A percentile compares a stretch with the other conserved stretches of the same genome.
phyloP scores from a whole-genome alignment of 2,888 invertebrate species.

The Drosophila aldrichi region DNA sequence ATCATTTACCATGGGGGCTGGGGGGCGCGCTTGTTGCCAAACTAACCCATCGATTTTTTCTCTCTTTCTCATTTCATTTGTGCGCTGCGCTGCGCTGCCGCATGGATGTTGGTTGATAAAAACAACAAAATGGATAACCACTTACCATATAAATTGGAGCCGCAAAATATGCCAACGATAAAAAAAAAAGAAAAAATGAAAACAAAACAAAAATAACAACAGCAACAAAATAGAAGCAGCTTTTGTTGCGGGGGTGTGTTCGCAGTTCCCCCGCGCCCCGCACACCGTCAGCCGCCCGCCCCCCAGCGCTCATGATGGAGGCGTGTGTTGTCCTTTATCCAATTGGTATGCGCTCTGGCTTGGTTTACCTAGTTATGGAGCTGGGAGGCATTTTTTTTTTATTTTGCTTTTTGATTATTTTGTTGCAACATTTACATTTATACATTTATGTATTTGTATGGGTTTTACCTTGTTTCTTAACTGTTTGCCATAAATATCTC shows the following conservation, averaged over 20 bases:
- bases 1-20: neutral
- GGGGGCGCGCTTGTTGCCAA: constrained; percentile 14
- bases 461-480: constrained; percentile 1
- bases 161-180: constrained; percentile 72
- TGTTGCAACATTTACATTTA: constrained; percentile 48
- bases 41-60: constrained; percentile 68
- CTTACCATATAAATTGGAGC: constrained; percentile 77
- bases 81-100: constrained; percentile 26
- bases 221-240: constrained; percentile 25
- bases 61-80: constrained; percentile 20
- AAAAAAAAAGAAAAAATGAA: constrained; percentile 26
- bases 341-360: constrained; percentile 37
- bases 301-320: neutral
- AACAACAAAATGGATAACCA: constrained; percentile 64
- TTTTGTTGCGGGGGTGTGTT: constrained; percentile 16
- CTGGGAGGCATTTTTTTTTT: neutral
- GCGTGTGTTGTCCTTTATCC: constrained; percentile 49
- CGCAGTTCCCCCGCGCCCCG: neutral
- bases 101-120: constrained; percentile 59
- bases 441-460: constrained; percentile 53
- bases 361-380: constrained; percentile 47
- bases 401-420: constrained; percentile 20
- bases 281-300: too few relatives aligned
- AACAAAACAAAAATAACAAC: neutral
- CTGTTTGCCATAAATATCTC: constrained; percentile 34